A percentile compares a stretch with the other conserved stretches of the same genome.
phyloP scores from a whole-genome alignment of 1,140 invertebrate genomes.

The Drosophila kohkoa region DNA sequence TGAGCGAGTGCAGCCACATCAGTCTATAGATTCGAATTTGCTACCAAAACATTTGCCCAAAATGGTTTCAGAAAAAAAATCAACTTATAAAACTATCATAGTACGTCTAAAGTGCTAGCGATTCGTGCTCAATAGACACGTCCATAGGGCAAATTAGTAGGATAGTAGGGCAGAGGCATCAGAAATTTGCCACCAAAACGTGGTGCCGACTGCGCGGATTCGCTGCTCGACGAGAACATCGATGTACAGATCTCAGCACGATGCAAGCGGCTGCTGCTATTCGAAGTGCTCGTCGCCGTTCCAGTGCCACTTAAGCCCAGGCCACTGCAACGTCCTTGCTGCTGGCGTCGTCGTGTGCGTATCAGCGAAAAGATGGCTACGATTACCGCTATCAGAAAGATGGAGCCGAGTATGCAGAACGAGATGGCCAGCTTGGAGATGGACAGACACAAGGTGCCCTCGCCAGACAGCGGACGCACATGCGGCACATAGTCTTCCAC shows the following conservation, averaged over 20 bases:
- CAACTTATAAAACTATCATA: slow-evolving; percentile 7
- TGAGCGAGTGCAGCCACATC: slow-evolving; percentile 58
- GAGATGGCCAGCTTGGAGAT: slow-evolving; percentile 90
- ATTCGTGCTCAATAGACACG: slow-evolving; percentile 69
- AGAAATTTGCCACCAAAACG: slow-evolving; percentile 79
- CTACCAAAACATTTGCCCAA: slow-evolving; percentile 20
- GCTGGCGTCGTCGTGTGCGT: slow-evolving; percentile 85
- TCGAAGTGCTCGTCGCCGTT: slow-evolving; percentile 60
- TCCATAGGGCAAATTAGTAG: slow-evolving; percentile 79
- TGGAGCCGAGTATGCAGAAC: slow-evolving; percentile 88
- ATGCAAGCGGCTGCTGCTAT: slow-evolving; percentile 70
- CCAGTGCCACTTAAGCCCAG: slow-evolving; percentile 43
- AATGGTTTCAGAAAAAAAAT: neutral
- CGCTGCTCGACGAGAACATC: slow-evolving; percentile 84
- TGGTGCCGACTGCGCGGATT: slow-evolving; percentile 76
- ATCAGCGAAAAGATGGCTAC: slow-evolving; percentile 88
- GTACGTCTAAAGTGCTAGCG: neutral
- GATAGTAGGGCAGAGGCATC: slow-evolving; percentile 84
- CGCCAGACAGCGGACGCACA: slow-evolving; percentile 59
- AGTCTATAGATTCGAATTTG: slow-evolving; percentile 63
- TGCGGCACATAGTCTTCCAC: slow-evolving; percentile 78
- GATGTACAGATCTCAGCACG: slow-evolving; percentile 78
- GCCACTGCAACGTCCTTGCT: slow-evolving; percentile 38
- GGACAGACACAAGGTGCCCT: slow-evolving; percentile 88
- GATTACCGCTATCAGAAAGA: slow-evolving; percentile 88